Conservation (phyloP, 2,797 vertebrate species). For the Bradypus variegatus region DNA sequence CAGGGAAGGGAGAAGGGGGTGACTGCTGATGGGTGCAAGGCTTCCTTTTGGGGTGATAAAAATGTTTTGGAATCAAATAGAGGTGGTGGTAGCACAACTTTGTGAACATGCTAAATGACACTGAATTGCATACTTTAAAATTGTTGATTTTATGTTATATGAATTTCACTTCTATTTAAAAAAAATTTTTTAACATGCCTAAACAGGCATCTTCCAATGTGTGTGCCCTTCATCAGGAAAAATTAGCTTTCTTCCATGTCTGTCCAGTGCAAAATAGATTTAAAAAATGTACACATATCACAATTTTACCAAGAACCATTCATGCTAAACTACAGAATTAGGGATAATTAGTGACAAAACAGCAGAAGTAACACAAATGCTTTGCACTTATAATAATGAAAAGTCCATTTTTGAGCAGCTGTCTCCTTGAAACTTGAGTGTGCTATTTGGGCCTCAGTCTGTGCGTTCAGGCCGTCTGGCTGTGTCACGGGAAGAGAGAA, state of each 20-base stretch:
- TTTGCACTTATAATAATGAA: not conserved
- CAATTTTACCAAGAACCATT: not conserved
- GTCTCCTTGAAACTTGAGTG: not conserved
- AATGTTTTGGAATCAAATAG: not conserved
- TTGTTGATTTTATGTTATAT: too few species aligned
- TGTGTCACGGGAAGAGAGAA: not conserved
- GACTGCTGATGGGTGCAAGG: rapidly evolving
- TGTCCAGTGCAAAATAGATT: not conserved
- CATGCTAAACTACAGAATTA: not conserved
- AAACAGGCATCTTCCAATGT: not conserved
- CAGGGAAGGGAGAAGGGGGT: not conserved
- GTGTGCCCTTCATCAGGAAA: not conserved
- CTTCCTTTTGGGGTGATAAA: not conserved
- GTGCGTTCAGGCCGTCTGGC: not conserved
- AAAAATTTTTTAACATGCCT: not conserved
- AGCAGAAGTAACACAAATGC: not conserved
- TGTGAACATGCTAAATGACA: too few species aligned
- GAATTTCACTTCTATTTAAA: not conserved
- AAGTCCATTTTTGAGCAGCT: not conserved
- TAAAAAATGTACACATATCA: not conserved
- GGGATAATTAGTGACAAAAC: not conserved
- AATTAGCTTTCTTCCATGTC: not conserved
- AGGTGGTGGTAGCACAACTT: not conserved
- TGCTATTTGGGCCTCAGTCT: not conserved
- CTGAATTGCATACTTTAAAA: too few species aligned